Percentiles rank a stretch among this genome's conserved stretches.
Conservation (phyloP, 2,797 vertebrate species). For the Anisognathus igniventris region DNA sequence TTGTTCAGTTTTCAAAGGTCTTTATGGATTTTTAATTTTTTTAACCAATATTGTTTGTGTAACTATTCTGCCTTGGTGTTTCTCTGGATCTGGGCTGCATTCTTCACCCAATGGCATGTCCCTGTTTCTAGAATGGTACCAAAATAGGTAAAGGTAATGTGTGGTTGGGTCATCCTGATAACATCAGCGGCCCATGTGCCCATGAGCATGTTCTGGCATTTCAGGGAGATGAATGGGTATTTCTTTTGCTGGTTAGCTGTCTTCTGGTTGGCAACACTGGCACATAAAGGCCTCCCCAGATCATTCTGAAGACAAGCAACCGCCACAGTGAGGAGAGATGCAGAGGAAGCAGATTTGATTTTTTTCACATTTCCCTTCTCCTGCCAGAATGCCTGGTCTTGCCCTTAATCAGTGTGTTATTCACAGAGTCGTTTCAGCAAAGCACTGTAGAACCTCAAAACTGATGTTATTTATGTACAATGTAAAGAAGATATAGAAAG, state of each 20-base stretch:
- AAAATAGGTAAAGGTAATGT: not conserved
- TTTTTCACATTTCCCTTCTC: not conserved
- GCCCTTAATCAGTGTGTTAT: not conserved
- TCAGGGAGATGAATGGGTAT: not conserved
- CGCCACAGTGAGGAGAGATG: not conserved
- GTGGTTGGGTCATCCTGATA: not conserved
- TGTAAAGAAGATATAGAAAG: not conserved
- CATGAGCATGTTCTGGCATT: not conserved
- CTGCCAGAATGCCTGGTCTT: not conserved
- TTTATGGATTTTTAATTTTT: not conserved
- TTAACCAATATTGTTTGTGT: not conserved
- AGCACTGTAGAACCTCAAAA: not conserved
- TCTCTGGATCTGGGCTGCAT: not conserved
- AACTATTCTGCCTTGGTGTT: not conserved
- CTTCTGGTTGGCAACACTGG: not conserved
- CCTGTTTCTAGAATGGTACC: not conserved
- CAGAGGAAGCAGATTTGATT: not conserved
- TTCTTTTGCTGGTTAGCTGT: not conserved
- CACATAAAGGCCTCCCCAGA: not conserved
- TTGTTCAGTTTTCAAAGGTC: not conserved
- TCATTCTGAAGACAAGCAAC: not conserved
- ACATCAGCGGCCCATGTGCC: accelerated
- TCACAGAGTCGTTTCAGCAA: not conserved
- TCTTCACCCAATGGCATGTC: not conserved
- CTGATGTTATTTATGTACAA: not conserved